phyloP scores from a whole-genome alignment of 1,140 invertebrate genomes.

The Drepana arcuata region DNA sequence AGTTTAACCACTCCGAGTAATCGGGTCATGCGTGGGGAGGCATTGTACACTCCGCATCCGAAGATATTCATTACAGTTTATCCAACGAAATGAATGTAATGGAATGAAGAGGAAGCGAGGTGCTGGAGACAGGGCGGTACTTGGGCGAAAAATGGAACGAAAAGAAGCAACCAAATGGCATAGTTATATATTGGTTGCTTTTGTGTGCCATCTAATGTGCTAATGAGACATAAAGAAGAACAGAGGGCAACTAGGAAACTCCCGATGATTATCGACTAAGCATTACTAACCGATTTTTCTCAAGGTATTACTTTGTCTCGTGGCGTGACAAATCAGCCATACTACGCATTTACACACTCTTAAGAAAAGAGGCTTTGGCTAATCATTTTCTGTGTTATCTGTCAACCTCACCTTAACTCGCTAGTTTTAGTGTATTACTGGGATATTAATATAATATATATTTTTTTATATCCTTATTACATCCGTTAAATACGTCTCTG shows the following conservation, averaged over 20 bases:
- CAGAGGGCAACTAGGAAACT: too few relatives aligned
- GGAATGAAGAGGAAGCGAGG: constrained; percentile 28
- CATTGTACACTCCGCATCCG: too few relatives aligned
- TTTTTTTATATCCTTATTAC: constrained; percentile 9
- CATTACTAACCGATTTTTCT: too few relatives aligned
- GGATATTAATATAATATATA: constrained; percentile 9
- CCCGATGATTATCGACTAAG: too few relatives aligned
- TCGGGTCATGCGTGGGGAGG: too few relatives aligned
- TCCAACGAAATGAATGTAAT: constrained; percentile 37
- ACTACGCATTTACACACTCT: not conserved
- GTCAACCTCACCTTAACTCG: constrained; percentile 1
- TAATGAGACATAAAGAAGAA: too few relatives aligned
- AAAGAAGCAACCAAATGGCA: not conserved
- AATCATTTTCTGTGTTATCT: not conserved
- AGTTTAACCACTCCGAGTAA: constrained; percentile 19
- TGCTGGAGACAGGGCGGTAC: constrained; percentile 21
- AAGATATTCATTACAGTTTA: constrained; percentile 47
- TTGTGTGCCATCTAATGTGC: not conserved
- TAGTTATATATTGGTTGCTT: not conserved
- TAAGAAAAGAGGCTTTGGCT: not conserved
- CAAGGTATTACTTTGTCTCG: not conserved
- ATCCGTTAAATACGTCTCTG: constrained; percentile 13
- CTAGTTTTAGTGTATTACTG: constrained; percentile 2
- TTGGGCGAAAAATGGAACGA: constrained; percentile 2
- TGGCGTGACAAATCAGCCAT: not conserved